phyloP scores from a whole-genome alignment of 2,113 vertebrate genomes.

The Otis tarda region DNA sequence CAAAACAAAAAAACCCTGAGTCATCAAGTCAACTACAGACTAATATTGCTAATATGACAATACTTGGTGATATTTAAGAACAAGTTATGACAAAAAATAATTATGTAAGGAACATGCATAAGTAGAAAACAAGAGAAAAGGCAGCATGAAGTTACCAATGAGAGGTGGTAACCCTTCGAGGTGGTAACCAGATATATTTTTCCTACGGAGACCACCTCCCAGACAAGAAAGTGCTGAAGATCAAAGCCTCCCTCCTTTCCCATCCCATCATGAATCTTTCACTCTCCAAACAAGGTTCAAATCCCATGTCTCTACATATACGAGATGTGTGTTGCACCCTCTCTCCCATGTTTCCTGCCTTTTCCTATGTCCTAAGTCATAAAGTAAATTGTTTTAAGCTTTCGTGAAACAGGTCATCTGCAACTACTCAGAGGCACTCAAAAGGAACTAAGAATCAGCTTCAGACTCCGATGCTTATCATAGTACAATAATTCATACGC shows the following conservation, averaged over 20 bases:
- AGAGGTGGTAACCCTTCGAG: background rate
- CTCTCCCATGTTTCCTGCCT: background rate
- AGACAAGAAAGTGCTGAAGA: background rate
- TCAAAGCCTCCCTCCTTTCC: background rate
- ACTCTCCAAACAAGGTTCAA: background rate
- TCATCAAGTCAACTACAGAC: background rate
- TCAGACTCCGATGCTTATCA: background rate
- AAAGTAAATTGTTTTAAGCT: background rate
- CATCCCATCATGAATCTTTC: background rate
- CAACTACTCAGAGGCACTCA: background rate
- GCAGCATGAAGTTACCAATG: background rate
- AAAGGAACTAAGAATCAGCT: background rate
- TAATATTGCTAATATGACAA: background rate
- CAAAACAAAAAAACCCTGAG: background rate
- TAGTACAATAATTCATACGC: background rate
- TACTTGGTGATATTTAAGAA: background rate
- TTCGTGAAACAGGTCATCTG: background rate
- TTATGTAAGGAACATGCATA: background rate
- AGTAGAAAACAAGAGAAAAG: background rate
- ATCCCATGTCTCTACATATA: background rate
- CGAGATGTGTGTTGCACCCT: accelerated
- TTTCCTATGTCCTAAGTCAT: background rate
- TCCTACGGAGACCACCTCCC: background rate
- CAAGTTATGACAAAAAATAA: background rate
- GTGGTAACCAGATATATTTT: background rate